Evolutionary conservation across 2,888 invertebrate genomes (phyloP), one percentile per base, ranked within the genome.

Genomic region (Ashinkailepas kermadecensis): DNA sequence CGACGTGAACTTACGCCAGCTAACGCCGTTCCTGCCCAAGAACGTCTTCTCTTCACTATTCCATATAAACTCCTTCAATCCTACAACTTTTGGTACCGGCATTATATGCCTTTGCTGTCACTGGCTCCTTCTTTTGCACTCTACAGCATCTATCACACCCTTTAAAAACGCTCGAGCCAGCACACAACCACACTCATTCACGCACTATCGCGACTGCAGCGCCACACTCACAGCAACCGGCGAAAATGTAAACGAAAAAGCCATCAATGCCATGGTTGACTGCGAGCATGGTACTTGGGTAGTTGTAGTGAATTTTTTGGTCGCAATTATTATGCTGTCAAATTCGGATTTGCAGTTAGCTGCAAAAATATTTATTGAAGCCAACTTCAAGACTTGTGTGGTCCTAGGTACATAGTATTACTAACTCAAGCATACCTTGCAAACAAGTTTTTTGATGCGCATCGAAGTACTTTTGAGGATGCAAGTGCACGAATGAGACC

Each of bases 21-120:
- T 96, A 87, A 92, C 90, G 86, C 94, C 96, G 84, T 95, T 96
- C 86, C 97, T 92, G 86, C 97, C 97, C 86, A 97, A 90, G 88
- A 96, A 92, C 89, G 95, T 95, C 87, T 93, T 92, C 84, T 95
- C 96, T 89, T 96, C 95, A 86, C 94, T 92, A 90, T 97, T 95
- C 93, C 94, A 97, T 85, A 97, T 88, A 90, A 96, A 97, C 13
- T 78, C 81, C 78, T 59, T 78, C 39, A 84, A 83, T 18, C 80
- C 57, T 23, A 81, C 80, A 59, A 82, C 25, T 25, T 82, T 62
- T 15, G 80, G 13, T 18, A 15, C 62, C 62, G 62, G 62, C 62
- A 62, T 62, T 62, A 62, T 62, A 18, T 62, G 62, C 18, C 8
- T 15, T 15, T 62, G 8, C 7, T 62, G 18, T 62, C 62, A 62